A percentile compares a stretch with the other conserved stretches of the same genome.
Evolutionary conservation across 2,797 vertebrate genomes (phyloP).

Genomic region (Rhinichthys osculus): DNA sequence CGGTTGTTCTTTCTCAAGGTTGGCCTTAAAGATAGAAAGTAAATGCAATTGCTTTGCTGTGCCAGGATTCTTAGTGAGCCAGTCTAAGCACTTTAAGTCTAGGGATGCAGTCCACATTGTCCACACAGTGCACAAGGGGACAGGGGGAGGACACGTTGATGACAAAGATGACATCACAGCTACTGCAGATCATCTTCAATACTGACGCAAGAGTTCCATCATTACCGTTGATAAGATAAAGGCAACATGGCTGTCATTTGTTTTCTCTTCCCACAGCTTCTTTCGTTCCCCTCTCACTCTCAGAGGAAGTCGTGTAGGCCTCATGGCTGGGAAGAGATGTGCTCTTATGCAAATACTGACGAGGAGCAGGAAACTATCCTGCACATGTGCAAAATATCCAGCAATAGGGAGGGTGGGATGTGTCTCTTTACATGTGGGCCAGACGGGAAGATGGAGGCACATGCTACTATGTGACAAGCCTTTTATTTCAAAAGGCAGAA

Average conservation of each 20-base stretch:
- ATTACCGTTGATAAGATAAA: constrained; percentile 65
- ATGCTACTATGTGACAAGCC: constrained; percentile 11
- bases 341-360: constrained; percentile 74
- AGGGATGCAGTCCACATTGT: constrained; percentile 68
- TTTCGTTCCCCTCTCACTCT: constrained; percentile 34
- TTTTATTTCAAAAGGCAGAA: constrained; percentile 34
- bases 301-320: neutral
- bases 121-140: constrained; percentile 54
- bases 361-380: constrained; percentile 71
- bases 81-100: constrained; percentile 53
- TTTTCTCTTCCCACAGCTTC: constrained; percentile 32
- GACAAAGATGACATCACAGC: constrained; percentile 34
- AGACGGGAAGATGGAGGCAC: constrained; percentile 60
- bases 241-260: constrained; percentile 60
- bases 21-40: constrained; percentile 3
- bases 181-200: constrained; percentile 55
- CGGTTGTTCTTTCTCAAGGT: neutral
- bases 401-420: constrained; percentile 62
- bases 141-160: constrained; percentile 1
- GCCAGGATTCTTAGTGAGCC: constrained; percentile 47
- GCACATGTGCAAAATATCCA: constrained; percentile 74
- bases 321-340: constrained; percentile 41
- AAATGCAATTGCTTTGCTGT: neutral
- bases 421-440: constrained; percentile 63
- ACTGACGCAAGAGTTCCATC: constrained; percentile 67